phyloP scores from a whole-genome alignment of 2,113 vertebrate genomes.

The Tachysurus fulvidraco region DNA sequence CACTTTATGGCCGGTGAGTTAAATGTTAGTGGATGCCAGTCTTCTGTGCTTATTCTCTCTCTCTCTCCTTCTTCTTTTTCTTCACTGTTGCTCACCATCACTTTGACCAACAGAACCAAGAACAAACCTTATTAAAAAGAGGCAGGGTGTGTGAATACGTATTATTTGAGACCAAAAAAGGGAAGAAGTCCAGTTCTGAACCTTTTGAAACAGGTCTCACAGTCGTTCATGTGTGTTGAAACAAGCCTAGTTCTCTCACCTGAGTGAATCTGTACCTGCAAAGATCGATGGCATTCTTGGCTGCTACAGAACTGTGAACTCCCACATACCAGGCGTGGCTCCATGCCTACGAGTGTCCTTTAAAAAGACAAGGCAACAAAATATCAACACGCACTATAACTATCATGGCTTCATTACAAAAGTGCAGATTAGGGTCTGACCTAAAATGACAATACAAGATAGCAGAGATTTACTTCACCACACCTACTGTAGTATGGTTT shows the following conservation, averaged over 20 bases:
- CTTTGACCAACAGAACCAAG: conserved; percentile 62
- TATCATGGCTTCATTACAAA: not conserved
- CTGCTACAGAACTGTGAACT: conserved; percentile 19
- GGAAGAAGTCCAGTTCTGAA: not conserved
- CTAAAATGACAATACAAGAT: not conserved
- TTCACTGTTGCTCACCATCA: conserved; percentile 67
- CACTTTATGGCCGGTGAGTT: not conserved
- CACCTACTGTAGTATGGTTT: not conserved
- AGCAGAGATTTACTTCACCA: not conserved
- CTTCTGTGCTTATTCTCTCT: not conserved
- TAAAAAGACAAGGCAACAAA: not conserved
- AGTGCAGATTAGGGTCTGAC: not conserved
- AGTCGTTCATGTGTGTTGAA: not conserved
- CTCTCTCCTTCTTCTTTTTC: not conserved
- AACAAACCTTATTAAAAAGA: conserved; percentile 61
- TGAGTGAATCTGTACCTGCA: conserved; percentile 11
- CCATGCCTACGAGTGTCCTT: not conserved
- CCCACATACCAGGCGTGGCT: conserved; percentile 1
- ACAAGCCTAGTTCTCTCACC: not conserved
- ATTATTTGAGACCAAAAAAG: conserved; percentile 10
- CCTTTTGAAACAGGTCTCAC: not conserved
- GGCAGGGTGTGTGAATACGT: conserved; percentile 40
- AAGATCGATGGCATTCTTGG: conserved; percentile 2
- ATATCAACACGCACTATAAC: not conserved
- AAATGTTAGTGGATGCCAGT: conserved; percentile 30